Conservation (phyloP, 2,888 invertebrate species). For the Tortricodes alternella region DNA sequence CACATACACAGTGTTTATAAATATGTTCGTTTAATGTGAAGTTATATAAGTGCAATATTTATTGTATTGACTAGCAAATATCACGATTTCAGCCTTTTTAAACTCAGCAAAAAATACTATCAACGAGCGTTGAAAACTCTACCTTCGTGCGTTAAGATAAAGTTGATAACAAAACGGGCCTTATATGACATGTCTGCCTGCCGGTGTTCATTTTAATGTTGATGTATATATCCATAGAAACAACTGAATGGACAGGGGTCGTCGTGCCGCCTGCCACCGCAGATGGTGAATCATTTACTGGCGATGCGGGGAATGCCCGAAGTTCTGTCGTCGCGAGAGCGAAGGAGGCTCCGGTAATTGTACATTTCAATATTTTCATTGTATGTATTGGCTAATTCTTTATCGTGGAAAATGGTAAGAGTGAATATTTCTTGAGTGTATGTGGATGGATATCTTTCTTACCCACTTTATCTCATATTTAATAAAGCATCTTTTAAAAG, state of each 20-base stretch:
- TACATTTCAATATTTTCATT: background rate
- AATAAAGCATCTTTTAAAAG: too few species aligned
- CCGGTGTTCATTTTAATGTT: background rate
- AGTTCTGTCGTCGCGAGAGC: conserved; percentile 63
- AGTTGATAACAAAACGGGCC: too few species aligned
- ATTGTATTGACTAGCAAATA: background rate
- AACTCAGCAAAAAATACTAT: too few species aligned
- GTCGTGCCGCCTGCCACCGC: conserved; percentile 57
- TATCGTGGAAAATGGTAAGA: too few species aligned
- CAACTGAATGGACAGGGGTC: conserved; percentile 54
- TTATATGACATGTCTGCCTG: too few species aligned
- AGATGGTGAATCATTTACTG: conserved; percentile 67
- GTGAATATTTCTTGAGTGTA: too few species aligned
- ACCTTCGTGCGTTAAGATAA: too few species aligned
- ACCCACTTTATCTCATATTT: too few species aligned
- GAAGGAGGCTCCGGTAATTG: conserved; percentile 65
- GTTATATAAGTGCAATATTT: background rate
- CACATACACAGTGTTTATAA: conserved; percentile 10
- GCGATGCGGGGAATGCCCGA: conserved; percentile 67
- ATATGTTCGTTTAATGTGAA: background rate
- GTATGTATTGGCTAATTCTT: background rate
- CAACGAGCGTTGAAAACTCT: too few species aligned
- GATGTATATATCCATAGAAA: conserved; percentile 50
- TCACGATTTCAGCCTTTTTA: too few species aligned
- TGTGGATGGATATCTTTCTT: too few species aligned